These are phyloP conservation scores for Caiman crocodilus DNA, from an alignment of 2,797 vertebrate genomes.

Conservation along the genomic window DNA sequence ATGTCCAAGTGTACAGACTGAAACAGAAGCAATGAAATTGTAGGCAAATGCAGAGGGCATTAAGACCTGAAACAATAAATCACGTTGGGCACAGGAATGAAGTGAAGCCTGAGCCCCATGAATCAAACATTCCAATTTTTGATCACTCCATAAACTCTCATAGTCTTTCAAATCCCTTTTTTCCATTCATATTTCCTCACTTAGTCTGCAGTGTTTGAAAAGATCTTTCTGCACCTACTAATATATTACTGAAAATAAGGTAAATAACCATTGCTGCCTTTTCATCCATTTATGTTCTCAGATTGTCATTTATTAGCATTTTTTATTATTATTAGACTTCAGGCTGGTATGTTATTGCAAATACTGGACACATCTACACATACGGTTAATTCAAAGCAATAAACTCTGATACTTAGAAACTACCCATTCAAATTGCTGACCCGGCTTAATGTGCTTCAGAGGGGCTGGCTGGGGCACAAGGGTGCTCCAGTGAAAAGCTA, in stretches of 20 bases:
- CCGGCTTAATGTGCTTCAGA: too few relatives aligned
- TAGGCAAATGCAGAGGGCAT: constrained; percentile 20
- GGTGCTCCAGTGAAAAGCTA: too few relatives aligned
- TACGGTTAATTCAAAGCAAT: too few relatives aligned
- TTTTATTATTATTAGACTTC: not conserved
- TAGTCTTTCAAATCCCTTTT: not conserved
- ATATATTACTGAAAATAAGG: not conserved
- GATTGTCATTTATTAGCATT: not conserved
- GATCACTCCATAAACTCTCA: not conserved
- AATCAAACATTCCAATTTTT: constrained; percentile 1
- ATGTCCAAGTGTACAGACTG: not conserved
- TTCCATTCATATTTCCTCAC: not conserved
- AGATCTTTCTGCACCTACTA: not conserved
- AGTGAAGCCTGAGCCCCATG: not conserved
- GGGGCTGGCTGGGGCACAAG: too few relatives aligned
- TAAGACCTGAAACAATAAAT: constrained; percentile 31
- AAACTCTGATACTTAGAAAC: too few relatives aligned
- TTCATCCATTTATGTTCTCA: not conserved
- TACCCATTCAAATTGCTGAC: too few relatives aligned
- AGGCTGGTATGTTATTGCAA: not conserved
- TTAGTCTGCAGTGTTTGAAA: not conserved
- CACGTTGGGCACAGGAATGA: constrained; percentile 17
- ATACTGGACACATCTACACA: not conserved
- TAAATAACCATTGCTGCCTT: not conserved
- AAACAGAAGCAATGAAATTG: constrained; percentile 7